Evolutionary conservation across 2,888 invertebrate genomes (phyloP), one percentile per base, ranked within the genome.

Genomic region (Crepidodera aurea): DNA sequence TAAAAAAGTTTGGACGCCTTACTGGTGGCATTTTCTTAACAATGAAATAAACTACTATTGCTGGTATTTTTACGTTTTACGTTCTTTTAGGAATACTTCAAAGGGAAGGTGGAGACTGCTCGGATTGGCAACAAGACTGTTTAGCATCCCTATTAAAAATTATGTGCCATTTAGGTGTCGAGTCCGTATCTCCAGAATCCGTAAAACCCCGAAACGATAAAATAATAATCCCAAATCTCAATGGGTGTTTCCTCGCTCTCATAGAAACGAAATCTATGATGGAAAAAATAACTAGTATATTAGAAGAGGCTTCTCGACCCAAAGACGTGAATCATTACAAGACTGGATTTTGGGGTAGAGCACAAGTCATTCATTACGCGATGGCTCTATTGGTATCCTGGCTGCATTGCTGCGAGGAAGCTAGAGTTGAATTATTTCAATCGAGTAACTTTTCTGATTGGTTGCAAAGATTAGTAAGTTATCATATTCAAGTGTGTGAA

Each of bases 51-150:
- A n/a, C n/a, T n/a, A n/a, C n/a, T n/a, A n/a, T n/a, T n/a, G n/a
- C n/a, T n/a, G n/a, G n/a, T n/a, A n/a, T n/a, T n/a, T n/a, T n/a
- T n/a, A n/a, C n/a, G n/a, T n/a, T n/a, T n/a, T n/a, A n/a, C n/a
- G n/a, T n/a, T n/a, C n/a, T 69, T 71, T 37, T 64, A 87, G 88
- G 91, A 39, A 87, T 88, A 37, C 79, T 94, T 64, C 93, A 93
- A 83, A 84, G 84, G 65, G 87, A 88, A 56, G 86, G 86, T 29
- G 88, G 88, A 18, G 89, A 91, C 54, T 92, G 93, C 69, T 89
- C 90, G 71, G 94, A 96, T 82, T 97, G 97, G 97, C 90, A 95
- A 57, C 96, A 96, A 78, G 97, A 97, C 78, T 96, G 96, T 75
- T 83, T 97, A 22, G 95, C 96, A 2, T 89, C 93, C 68, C 82